phyloP scores from a whole-genome alignment of 2,113 vertebrate genomes.

The Oriolus oriolus region DNA sequence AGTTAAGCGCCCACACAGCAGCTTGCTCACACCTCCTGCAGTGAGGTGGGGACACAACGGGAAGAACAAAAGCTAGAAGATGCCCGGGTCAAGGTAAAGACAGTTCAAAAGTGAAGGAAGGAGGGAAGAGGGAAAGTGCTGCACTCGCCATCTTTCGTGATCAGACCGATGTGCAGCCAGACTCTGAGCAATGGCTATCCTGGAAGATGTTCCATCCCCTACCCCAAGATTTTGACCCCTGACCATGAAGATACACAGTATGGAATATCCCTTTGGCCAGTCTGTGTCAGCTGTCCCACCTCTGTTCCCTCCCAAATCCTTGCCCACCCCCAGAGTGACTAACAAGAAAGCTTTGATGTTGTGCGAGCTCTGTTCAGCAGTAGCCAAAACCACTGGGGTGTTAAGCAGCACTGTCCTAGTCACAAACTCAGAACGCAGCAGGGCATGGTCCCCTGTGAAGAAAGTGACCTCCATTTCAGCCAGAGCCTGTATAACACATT shows the following conservation, averaged over 20 bases:
- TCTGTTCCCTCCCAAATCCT: neutral
- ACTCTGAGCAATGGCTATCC: neutral
- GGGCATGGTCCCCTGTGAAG: neutral
- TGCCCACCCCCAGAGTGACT: neutral
- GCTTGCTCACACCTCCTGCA: neutral
- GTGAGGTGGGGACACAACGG: neutral
- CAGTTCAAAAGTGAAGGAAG: neutral
- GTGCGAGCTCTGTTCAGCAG: neutral
- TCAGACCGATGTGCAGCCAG: accelerated
- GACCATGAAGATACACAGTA: too few relatives aligned
- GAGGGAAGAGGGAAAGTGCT: neutral
- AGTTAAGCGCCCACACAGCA: neutral
- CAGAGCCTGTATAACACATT: neutral
- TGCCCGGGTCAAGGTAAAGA: neutral
- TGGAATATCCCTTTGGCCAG: accelerated
- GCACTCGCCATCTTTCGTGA: accelerated
- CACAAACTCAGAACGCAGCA: neutral
- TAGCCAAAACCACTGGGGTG: neutral
- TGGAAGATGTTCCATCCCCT: neutral
- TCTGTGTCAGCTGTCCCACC: neutral
- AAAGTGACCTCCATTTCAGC: neutral
- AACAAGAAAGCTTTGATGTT: neutral
- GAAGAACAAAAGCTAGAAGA: neutral
- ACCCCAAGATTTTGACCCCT: neutral
- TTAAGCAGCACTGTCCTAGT: neutral